phyloP scores from a whole-genome alignment of 2,888 invertebrate genomes.

The Xestoiulus laeticollis region DNA sequence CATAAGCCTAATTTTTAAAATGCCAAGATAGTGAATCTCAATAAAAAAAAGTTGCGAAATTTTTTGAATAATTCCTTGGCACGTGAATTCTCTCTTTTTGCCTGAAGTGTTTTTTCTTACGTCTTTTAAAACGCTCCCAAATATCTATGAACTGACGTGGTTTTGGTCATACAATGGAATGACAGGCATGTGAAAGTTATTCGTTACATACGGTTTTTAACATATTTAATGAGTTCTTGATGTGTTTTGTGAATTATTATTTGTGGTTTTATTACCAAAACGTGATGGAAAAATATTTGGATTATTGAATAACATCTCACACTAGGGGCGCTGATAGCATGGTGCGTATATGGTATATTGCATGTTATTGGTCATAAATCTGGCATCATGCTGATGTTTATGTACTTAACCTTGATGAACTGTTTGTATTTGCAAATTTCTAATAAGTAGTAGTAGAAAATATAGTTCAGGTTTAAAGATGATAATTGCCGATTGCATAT shows the following conservation, averaged over 20 bases:
- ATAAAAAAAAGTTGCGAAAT: neutral
- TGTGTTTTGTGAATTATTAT: neutral
- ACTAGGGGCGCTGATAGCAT: conserved; percentile 8
- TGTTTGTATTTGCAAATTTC: neutral
- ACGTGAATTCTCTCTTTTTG: neutral
- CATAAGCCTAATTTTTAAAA: neutral
- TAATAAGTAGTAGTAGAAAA: neutral
- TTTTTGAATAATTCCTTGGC: neutral
- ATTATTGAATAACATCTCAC: neutral
- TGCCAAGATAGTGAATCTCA: neutral
- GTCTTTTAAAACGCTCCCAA: neutral
- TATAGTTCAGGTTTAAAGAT: neutral
- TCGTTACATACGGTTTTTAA: neutral
- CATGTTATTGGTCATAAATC: neutral
- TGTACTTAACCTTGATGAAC: no score
- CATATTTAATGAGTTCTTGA: neutral
- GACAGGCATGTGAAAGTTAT: neutral
- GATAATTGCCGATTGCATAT: no score
- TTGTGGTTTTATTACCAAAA: neutral
- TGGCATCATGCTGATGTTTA: neutral
- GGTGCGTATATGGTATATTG: neutral
- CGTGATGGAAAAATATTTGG: neutral
- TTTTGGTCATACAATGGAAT: neutral
- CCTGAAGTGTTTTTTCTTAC: neutral
- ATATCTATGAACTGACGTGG: neutral